Evolutionary conservation across 2,113 vertebrate species (phyloP).

Genomic region (Eudorcas thomsonii): DNA sequence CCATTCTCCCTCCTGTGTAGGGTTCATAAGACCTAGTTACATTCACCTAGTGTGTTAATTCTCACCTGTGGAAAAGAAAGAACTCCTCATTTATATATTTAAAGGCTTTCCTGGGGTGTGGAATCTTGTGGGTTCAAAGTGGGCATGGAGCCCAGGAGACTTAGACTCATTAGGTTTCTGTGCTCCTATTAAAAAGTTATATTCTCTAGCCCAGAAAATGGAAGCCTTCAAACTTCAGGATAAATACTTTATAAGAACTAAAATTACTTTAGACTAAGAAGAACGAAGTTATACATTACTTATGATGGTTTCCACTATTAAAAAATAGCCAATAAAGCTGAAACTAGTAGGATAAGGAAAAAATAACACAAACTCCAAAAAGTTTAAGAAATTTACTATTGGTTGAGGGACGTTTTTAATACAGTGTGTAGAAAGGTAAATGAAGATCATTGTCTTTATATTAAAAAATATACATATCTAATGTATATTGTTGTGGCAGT

Average conservation of each 20-base stretch:
- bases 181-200: constrained; percentile 66
- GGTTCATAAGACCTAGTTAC: neutral
- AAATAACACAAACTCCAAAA: neutral
- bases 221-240: constrained; percentile 63
- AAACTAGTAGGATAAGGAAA: neutral
- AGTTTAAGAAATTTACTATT: neutral
- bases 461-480: neutral
- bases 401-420: neutral
- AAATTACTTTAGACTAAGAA: constrained; percentile 61
- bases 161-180: constrained; percentile 43
- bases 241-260: constrained; percentile 68
- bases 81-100: neutral
- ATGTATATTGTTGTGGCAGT: neutral
- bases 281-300: constrained; percentile 53
- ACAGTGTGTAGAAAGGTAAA: neutral
- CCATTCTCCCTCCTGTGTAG: neutral
- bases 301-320: constrained; percentile 47
- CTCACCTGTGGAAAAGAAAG: neutral
- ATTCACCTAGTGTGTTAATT: neutral
- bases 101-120: constrained; percentile 27
- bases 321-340: constrained; percentile 22
- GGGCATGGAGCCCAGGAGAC: constrained; percentile 11
- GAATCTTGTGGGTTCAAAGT: constrained; percentile 47
- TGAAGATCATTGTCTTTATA: neutral
- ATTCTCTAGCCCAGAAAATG: constrained; percentile 56